phyloP scores from a whole-genome alignment of 2,888 invertebrate species.

The Flexamia atlantica region DNA sequence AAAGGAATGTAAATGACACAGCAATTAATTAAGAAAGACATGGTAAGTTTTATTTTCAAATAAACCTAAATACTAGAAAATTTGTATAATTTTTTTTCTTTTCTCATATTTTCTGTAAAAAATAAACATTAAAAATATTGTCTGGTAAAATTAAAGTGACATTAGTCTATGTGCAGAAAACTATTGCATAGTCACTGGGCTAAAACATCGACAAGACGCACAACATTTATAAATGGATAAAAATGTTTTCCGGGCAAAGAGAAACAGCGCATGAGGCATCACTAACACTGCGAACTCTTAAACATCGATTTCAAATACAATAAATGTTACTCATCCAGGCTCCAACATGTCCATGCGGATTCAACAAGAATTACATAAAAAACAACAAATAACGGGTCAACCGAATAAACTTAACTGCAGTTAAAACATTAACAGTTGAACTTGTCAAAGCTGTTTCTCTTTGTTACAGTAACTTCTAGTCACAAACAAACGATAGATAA shows the following conservation, averaged over 20 bases:
- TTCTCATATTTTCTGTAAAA: constrained; percentile 53
- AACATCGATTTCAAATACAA: background rate
- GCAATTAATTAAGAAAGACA: constrained; percentile 52
- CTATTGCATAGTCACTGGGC: constrained; percentile 55
- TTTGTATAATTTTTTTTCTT: constrained; percentile 49
- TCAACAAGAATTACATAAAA: constrained; percentile 18
- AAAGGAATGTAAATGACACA: background rate
- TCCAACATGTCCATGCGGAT: constrained; percentile 46
- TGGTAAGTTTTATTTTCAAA: constrained; percentile 57
- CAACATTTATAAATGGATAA: constrained; percentile 57
- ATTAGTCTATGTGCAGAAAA: constrained; percentile 54
- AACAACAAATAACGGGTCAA: constrained; percentile 53
- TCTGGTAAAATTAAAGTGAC: constrained; percentile 57
- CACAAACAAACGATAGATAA: constrained; percentile 52
- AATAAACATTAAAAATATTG: constrained; percentile 56
- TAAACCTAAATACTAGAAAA: constrained; percentile 51
- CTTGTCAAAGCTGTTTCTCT: constrained; percentile 49
- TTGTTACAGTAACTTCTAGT: constrained; percentile 29
- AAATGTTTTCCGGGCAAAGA: constrained; percentile 47
- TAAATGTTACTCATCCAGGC: constrained; percentile 37
- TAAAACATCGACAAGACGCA: constrained; percentile 53
- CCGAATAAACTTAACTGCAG: background rate
- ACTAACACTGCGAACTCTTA: constrained; percentile 7
- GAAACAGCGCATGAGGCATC: constrained; percentile 40
- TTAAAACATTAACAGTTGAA: constrained; percentile 23